phyloP scores from a whole-genome alignment of 2,797 vertebrate species.

The Ctenopoma kingsleyae region DNA sequence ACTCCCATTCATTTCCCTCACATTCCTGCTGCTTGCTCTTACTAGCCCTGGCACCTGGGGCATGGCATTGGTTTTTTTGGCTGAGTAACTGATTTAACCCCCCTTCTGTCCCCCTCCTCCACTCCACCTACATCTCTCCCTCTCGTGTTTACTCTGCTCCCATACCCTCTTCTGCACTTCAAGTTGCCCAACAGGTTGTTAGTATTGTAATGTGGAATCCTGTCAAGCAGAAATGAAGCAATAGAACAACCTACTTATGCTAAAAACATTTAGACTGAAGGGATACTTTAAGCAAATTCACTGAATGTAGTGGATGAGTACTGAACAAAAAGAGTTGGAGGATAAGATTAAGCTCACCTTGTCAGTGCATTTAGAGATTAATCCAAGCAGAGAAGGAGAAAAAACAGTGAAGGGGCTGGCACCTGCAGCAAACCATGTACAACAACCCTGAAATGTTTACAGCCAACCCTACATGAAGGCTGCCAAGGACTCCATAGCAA shows the following conservation, averaged over 20 bases:
- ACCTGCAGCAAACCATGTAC: slow-evolving; percentile 82
- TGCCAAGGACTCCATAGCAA: slow-evolving; percentile 85
- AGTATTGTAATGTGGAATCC: slow-evolving; percentile 67
- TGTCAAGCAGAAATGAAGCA: slow-evolving; percentile 61
- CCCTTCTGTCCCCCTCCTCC: slow-evolving; percentile 69
- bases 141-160: slow-evolving; percentile 73
- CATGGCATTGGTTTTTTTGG: slow-evolving; percentile 81
- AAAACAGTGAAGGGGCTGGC: slow-evolving; percentile 57
- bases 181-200: slow-evolving; percentile 79
- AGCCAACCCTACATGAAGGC: slow-evolving; percentile 82
- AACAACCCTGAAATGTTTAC: slow-evolving; percentile 87
- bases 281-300: slow-evolving; percentile 2
- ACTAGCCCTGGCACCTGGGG: slow-evolving; percentile 84
- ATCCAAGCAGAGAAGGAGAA: slow-evolving; percentile 42
- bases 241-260: slow-evolving; percentile 19
- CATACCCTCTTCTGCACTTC: slow-evolving; percentile 65
- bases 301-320: slow-evolving; percentile 5
- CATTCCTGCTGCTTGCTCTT: slow-evolving; percentile 84
- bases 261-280: slow-evolving; percentile 4
- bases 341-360: slow-evolving; percentile 29
- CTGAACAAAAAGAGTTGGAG: slow-evolving; percentile 16
- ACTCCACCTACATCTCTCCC: slow-evolving; percentile 57
- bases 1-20: slow-evolving; percentile 83
- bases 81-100: slow-evolving; percentile 77
- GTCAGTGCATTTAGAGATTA: slow-evolving; percentile 49